A percentile compares a stretch with the other conserved stretches of the same genome.
These are phyloP conservation scores for Cebus imitator DNA, from an alignment of 2,113 vertebrate genomes.

Conservation along the genomic window DNA sequence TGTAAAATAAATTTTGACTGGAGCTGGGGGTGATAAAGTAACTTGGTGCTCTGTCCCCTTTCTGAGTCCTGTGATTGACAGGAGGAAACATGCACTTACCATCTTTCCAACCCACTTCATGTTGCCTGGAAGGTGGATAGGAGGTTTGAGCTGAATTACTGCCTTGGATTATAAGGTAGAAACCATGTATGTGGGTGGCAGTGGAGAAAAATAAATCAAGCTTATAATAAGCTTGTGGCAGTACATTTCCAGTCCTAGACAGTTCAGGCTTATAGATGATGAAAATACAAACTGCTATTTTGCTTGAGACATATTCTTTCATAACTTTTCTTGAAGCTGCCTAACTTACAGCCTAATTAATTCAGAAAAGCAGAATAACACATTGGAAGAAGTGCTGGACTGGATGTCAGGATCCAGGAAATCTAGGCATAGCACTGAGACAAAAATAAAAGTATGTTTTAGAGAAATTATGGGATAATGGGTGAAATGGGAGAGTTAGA, in stretches of 20 bases:
- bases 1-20: background rate
- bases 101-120: background rate
- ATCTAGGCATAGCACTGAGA: background rate
- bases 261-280: background rate
- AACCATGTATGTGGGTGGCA: background rate
- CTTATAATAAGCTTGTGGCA: background rate
- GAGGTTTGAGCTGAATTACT: background rate
- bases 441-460: background rate
- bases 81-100: background rate
- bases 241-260: background rate
- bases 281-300: background rate
- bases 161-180: background rate
- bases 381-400: background rate
- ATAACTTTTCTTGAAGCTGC: background rate
- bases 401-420: background rate
- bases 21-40: no score
- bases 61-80: background rate
- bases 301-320: background rate
- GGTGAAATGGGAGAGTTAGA: background rate
- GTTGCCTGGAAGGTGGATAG: background rate
- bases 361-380: background rate
- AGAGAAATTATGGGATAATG: background rate
- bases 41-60: background rate
- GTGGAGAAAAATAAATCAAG: background rate
- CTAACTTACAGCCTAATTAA: background rate